Base-by-base conservation (phyloP, 2,888 invertebrate genomes). In the Orchestes rusci region DNA sequence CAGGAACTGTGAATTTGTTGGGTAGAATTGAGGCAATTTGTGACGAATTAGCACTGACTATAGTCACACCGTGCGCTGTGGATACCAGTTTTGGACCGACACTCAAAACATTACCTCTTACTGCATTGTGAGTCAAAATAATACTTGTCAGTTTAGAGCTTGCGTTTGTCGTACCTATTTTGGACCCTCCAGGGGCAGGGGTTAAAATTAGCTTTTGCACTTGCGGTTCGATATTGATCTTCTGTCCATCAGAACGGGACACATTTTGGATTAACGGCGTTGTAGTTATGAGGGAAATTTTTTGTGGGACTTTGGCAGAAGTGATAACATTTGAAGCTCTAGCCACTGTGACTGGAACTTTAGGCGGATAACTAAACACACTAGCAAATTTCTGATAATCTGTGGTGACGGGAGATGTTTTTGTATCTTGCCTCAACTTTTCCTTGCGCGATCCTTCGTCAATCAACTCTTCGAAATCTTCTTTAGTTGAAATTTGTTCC, bases 391-490 rank as follows among this genome's bases (percentile, higher is more conserved):
- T 67, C 47, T 67, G 68, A 40, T 68, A 65, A 41, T 68, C 67
- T 29, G 60, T 60, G 16, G 66, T 23, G n/a, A n/a, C n/a, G 61
- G 36, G 23, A 5, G 23, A 4, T 2, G 28, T 18, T 50, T 64
- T 64, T 2, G 63, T 45, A 32, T 66, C 64, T 8, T 59, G 59
- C 47, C 67, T 67, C 19, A 63, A 50, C 45, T 66, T 64, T 28
- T 78, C 77, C 49, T 76, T 75, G 1, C 74, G 70, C 47, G 75
- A 74, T 1, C 76, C 77, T 53, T 77, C 74, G 53, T 80, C 79
- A 28, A 80, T 80, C 15, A 80, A 62, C 51, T 79, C 77, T 56
- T 80, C 79, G 55, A 79, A 80, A 59, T 80, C 80, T 63, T 79
- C 79, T 53, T 77, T 76, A 0, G 80, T 79, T 0, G 77, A 74